Base-by-base conservation (phyloP, 2,797 vertebrate species). In the Picus viridis region DNA sequence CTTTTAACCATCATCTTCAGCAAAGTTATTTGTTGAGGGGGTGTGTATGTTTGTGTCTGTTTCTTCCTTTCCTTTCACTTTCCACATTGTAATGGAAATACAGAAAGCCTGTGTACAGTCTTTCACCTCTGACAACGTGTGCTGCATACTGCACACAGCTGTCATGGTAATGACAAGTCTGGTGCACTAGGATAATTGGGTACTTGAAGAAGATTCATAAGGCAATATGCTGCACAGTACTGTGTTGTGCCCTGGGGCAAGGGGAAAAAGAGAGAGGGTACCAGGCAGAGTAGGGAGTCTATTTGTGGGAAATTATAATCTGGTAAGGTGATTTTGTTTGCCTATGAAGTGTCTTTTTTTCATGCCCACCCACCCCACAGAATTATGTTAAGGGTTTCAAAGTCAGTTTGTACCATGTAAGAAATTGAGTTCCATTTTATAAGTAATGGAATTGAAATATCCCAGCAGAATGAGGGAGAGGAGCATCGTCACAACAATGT, bases 181-280 rank as follows among this genome's bases (percentile, higher is more conserved):
- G 88, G 92, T 93, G 89, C 93, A 84, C 94, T 84, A 30, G 88
- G 97, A 97, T 98, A 98, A 98, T 98, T 98, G 97, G 97, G 95
- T 97, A 97, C 95, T 98, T 97, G 96, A 96, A 96, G 97, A 97
- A 98, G 98, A 98, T 97, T 97, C 98, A 97, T 97, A 97, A 96
- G 90, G 94, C 97, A 97, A 82, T 96, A 95, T 96, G 97, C 95
- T 95, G 57, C 85, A 45, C 83, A 85, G 89, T 82, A 74, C 79
- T 71, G 30, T 95, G 96, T 94, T 94, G 85, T 97, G 95, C 94
- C 98, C 96, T 62, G 65, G 96, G 96, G 96, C 97, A 95, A 89
- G 70, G 53, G 78, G 86, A 85, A 70, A 74, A 88, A 95, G 70
- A 87, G 76, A 91, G 72, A 93, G 91, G 88, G 58, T 90, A 96